Conservation (phyloP, 2,888 invertebrate genomes). For the Tuta absoluta region DNA sequence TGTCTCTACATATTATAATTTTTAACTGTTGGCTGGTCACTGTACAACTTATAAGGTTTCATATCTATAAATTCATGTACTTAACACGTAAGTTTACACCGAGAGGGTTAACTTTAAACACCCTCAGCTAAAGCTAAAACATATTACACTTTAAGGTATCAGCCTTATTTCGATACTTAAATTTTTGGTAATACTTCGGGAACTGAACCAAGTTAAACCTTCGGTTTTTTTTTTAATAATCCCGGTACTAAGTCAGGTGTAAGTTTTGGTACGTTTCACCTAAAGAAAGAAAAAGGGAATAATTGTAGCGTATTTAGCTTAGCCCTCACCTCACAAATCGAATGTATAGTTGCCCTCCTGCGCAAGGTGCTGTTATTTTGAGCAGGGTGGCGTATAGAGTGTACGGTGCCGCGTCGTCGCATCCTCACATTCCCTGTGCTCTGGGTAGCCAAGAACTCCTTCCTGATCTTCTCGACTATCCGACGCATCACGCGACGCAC, state of each 20-base stretch:
- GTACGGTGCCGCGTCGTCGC: conserved; percentile 57
- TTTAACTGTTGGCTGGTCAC: background rate
- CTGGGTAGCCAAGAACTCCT: conserved; percentile 51
- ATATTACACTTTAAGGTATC: background rate
- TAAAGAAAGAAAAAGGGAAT: background rate
- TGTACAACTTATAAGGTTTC: conserved; percentile 5
- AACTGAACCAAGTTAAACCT: no score
- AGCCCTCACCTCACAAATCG: conserved; percentile 66
- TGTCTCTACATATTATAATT: background rate
- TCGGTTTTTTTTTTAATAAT: no score
- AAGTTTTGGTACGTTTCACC: no score
- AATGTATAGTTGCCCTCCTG: conserved; percentile 64
- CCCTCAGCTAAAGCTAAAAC: background rate
- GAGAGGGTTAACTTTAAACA: background rate
- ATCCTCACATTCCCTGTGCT: conserved; percentile 47
- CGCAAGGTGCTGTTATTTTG: conserved; percentile 39
- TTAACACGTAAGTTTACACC: conserved; percentile 4
- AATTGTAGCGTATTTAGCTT: background rate
- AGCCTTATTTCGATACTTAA: background rate
- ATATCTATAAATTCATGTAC: background rate
- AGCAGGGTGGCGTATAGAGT: conserved; percentile 52
- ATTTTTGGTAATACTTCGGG: no score
- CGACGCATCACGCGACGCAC: conserved; percentile 60
- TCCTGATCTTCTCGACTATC: conserved; percentile 58
- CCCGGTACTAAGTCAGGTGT: no score